These are phyloP conservation scores for Sebastes nivosus DNA, from an alignment of 2,797 vertebrate genomes.

Conservation along the genomic window DNA sequence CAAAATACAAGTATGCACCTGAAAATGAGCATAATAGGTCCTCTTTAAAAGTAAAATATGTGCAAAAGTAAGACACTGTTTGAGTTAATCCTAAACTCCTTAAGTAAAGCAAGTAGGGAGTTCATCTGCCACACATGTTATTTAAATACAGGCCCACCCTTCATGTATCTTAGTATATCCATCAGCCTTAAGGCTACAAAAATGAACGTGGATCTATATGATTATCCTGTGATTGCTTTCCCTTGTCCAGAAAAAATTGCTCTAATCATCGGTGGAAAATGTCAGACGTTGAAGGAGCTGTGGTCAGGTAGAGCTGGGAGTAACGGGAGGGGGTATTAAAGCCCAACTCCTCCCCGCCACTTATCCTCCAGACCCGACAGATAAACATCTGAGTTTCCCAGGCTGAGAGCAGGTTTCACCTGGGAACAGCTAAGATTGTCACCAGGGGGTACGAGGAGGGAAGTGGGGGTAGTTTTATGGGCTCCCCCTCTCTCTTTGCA, in stretches of 20 bases:
- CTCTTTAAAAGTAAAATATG: not conserved
- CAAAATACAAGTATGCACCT: too few species aligned
- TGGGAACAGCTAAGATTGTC: constrained; percentile 63
- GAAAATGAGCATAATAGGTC: too few species aligned
- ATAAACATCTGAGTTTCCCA: constrained; percentile 73
- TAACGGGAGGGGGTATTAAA: not conserved
- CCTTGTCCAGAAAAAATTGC: constrained; percentile 36
- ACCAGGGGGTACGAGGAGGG: constrained; percentile 48
- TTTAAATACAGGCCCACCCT: constrained; percentile 16
- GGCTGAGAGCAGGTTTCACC: constrained; percentile 60
- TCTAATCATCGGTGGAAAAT: constrained; percentile 42
- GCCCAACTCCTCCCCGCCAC: constrained; percentile 42
- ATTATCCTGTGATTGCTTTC: constrained; percentile 49
- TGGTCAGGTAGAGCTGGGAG: constrained; percentile 49
- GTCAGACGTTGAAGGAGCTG: constrained; percentile 41
- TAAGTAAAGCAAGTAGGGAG: not conserved
- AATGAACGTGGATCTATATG: constrained; percentile 37
- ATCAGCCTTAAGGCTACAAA: constrained; percentile 15
- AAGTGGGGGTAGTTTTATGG: constrained; percentile 58
- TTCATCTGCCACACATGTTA: constrained; percentile 20
- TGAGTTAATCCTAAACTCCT: constrained; percentile 7
- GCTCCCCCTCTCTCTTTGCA: constrained; percentile 42
- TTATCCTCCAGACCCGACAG: constrained; percentile 64
- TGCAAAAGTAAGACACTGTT: constrained; percentile 2
- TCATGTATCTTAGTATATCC: constrained; percentile 3